Base-by-base conservation (phyloP, 2,113 vertebrate species). In the Lasiurus borealis region DNA sequence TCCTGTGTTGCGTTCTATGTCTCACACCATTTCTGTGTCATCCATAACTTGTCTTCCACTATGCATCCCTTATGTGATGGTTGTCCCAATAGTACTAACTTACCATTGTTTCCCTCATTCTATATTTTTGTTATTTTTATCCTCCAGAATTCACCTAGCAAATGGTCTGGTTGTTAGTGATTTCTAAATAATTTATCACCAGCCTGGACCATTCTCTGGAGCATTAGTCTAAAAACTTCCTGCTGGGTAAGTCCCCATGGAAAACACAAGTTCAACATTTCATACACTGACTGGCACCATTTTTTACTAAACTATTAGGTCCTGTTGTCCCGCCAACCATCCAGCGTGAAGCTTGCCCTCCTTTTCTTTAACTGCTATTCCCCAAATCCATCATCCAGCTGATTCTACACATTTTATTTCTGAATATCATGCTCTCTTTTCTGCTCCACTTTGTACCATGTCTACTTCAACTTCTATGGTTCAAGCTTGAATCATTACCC, bases 181-280 rank as follows among this genome's bases (percentile, higher is more conserved):
- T 52, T 66, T 78, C 34, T 62, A 36, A 91, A 77, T 57, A 69
- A 46, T 96, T 82, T 78, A 75, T 21, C 46, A 46, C 23, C 78
- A 69, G 10, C 7, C 48, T 57, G 27, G 25, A 31, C 25, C 40
- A 77, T 34, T 75, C 52, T 73, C 44, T 14, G 48, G 34, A 62
- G 15, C 19, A 87, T 86, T 71, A 84, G 4, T 8, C 27, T 85
- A 31, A 82, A 80, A 54, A 36, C 23, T 27, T 6, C 23, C 18
- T 85, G 3, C 27, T 77, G 10, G 25, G 4, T 36, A 48, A 80
- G 8, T 72, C 44, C 29, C 69, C 29, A 23, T 44, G 8, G 9
- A 27, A 62, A 90, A 16, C 7, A 91, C 4, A 77, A 52, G 75
- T 64, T 75, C 36, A 83, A 50, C 40, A 78, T 73, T 94, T 48